A percentile compares a stretch with the other conserved stretches of the same genome.
Evolutionary conservation across 2,888 invertebrate genomes (phyloP).

Genomic region (Steinernema carpocapsae): DNA sequence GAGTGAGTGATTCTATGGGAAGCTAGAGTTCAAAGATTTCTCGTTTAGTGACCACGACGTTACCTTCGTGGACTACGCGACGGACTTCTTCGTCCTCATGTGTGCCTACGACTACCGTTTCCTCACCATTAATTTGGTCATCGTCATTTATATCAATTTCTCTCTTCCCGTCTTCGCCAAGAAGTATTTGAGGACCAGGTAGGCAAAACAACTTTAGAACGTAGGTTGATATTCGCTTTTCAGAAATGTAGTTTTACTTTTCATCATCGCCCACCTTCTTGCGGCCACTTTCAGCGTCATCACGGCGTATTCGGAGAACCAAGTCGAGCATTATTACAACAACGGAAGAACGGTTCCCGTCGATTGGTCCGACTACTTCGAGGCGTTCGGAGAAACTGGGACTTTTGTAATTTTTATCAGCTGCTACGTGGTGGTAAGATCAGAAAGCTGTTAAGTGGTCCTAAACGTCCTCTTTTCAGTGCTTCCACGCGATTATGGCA

Average conservation of each 20-base stretch:
- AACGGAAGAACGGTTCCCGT: background rate
- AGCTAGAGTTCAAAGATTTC: background rate
- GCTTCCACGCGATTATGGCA: constrained; percentile 2
- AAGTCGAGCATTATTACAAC: background rate
- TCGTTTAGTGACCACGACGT: background rate
- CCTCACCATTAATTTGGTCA: background rate
- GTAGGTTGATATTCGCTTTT: too few relatives aligned
- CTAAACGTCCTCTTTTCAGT: background rate
- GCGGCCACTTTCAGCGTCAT: constrained; percentile 1
- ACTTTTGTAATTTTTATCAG: constrained; percentile 3
- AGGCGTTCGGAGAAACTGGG: constrained; percentile 8
- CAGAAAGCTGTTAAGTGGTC: background rate
- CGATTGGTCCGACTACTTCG: constrained; percentile 30
- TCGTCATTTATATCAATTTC: constrained; percentile 8
- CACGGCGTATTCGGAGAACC: constrained; percentile 15
- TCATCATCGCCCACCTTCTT: background rate
- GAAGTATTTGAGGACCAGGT: background rate
- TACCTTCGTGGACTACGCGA: background rate
- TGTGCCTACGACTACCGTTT: constrained; percentile 22
- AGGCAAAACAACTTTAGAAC: background rate
- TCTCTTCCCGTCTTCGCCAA: background rate
- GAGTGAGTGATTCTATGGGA: background rate
- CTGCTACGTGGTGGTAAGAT: background rate
- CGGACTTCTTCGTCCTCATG: background rate
- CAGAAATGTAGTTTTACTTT: background rate